These are phyloP conservation scores for Prionace glauca DNA, from an alignment of 2,797 vertebrate genomes.

Conservation along the genomic window DNA sequence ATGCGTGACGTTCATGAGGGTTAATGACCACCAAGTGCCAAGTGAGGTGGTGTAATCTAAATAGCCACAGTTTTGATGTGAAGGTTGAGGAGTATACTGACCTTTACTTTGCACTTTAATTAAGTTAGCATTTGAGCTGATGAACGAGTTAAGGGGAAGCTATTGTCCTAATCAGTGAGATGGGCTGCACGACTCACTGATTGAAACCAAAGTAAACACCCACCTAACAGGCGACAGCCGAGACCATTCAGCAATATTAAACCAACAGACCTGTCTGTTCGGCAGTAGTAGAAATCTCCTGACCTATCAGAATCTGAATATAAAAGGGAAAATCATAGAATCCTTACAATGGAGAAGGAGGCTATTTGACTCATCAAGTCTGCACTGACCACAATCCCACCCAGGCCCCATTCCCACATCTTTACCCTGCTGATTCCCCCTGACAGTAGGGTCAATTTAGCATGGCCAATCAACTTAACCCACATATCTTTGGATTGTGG, in stretches of 20 bases:
- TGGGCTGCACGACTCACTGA: not conserved
- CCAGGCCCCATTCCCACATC: too few species aligned
- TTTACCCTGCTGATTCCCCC: too few species aligned
- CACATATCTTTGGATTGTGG: too few species aligned
- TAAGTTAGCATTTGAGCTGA: not conserved
- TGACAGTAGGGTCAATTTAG: too few species aligned
- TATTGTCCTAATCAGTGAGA: not conserved
- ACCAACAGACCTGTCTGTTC: not conserved
- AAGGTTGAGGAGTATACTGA: not conserved
- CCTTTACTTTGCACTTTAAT: not conserved
- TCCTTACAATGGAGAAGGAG: too few species aligned
- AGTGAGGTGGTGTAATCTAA: not conserved
- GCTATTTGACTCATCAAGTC: too few species aligned
- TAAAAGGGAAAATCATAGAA: not conserved
- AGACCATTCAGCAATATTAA: not conserved
- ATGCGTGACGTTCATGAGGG: too few species aligned
- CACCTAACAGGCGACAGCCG: not conserved
- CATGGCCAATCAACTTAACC: too few species aligned
- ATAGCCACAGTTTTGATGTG: not conserved
- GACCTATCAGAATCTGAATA: not conserved
- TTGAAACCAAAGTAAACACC: not conserved
- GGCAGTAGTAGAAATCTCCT: not conserved
- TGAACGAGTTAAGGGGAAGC: not conserved
- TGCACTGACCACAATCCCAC: too few species aligned
- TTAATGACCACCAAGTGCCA: not conserved